phyloP scores from a whole-genome alignment of 2,888 invertebrate genomes.

The Geophilus truncorum region DNA sequence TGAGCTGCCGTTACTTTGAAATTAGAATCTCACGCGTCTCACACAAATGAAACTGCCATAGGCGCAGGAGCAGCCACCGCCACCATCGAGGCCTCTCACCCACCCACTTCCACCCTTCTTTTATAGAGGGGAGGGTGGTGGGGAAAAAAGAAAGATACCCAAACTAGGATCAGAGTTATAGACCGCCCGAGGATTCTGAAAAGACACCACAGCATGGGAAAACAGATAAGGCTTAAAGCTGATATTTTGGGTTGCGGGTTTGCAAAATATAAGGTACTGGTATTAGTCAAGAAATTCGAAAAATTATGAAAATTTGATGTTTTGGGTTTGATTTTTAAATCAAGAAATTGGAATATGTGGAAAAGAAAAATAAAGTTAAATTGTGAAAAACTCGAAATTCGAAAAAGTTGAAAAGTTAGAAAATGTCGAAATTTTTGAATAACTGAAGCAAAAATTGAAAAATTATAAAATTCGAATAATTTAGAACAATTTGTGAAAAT shows the following conservation, averaged over 20 bases:
- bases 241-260: not conserved
- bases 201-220: conserved; percentile 2
- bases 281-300: not conserved
- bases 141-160: not conserved
- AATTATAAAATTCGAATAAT: too few relatives aligned
- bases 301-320: too few relatives aligned
- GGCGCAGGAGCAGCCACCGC: not conserved
- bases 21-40: conserved; percentile 5
- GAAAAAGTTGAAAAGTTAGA: too few relatives aligned
- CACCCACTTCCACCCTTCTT: not conserved
- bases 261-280: not conserved
- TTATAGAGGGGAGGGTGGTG: not conserved
- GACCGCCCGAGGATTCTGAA: not conserved
- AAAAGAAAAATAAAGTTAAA: too few relatives aligned
- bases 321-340: too few relatives aligned
- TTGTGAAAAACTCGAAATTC: too few relatives aligned
- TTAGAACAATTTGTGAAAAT: too few relatives aligned
- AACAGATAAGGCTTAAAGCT: conserved; percentile 7
- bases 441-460: too few relatives aligned
- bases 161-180: conserved; percentile 16
- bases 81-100: not conserved
- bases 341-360: too few relatives aligned
- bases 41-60: not conserved
- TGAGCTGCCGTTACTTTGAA: not conserved
- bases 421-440: too few relatives aligned